These are phyloP conservation scores for Balaeniceps rex DNA, from an alignment of 2,113 vertebrate genomes.

Conservation along the genomic window DNA sequence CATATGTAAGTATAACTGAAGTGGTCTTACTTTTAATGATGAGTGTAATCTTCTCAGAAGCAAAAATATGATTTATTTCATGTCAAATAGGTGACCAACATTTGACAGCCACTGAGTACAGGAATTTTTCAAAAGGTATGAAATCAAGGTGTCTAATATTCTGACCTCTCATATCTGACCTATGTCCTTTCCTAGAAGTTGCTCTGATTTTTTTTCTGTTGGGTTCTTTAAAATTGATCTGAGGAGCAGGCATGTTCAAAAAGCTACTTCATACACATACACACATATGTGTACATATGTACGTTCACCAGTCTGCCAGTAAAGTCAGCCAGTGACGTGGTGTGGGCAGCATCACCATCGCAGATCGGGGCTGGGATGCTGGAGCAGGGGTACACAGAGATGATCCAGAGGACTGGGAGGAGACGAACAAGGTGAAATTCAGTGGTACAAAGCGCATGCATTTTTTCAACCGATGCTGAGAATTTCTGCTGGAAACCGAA, in stretches of 20 bases:
- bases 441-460: neutral
- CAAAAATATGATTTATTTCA: slow-evolving; percentile 13
- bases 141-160: neutral
- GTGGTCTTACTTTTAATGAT: neutral
- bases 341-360: too few relatives aligned
- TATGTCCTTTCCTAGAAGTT: neutral
- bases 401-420: neutral
- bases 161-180: neutral
- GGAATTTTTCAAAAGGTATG: neutral
- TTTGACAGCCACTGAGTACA: neutral
- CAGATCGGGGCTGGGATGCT: neutral
- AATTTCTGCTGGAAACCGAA: neutral
- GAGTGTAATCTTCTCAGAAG: neutral
- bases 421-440: neutral
- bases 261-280: neutral
- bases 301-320: accelerated
- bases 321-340: neutral
- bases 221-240: neutral
- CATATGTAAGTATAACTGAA: neutral
- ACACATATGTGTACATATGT: accelerated
- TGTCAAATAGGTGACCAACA: neutral
- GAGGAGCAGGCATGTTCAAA: neutral
- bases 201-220: neutral
- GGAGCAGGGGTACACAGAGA: neutral
- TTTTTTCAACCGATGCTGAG: neutral